Conservation (phyloP, 37 sponge, comb jelly and placozoan species). For the Aplysina aerophoba region DNA sequence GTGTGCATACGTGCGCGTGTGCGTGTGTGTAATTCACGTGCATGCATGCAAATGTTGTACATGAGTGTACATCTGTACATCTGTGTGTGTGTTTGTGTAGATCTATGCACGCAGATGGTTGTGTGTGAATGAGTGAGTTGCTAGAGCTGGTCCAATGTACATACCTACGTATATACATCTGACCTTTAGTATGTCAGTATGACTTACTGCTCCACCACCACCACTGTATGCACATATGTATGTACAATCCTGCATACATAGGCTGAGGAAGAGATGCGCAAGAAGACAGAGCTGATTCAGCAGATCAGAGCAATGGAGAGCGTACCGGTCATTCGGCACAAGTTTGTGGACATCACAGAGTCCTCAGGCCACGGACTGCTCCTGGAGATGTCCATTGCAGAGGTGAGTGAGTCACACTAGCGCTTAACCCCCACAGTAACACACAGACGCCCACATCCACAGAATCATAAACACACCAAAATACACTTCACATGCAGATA, state of each 20-base stretch:
- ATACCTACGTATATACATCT: neutral
- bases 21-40: neutral
- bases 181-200: neutral
- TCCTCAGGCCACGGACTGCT: conserved; percentile 87
- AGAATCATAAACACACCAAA: too few relatives aligned
- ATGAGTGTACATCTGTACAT: neutral
- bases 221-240: neutral
- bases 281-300: conserved; percentile 88
- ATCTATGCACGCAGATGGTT: neutral
- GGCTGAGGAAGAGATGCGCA: conserved; percentile 88
- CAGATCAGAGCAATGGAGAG: conserved; percentile 97
- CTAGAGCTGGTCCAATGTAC: neutral
- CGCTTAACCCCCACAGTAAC: too few relatives aligned
- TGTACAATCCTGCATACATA: neutral
- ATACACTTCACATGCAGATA: too few relatives aligned
- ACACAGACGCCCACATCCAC: too few relatives aligned
- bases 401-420: too few relatives aligned
- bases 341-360: conserved; percentile 93
- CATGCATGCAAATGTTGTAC: neutral
- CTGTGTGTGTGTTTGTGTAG: conserved; percentile 1
- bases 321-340: conserved; percentile 73
- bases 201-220: neutral
- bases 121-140: neutral
- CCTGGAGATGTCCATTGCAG: conserved; percentile 95
- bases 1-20: conserved; percentile 1